Conservation (phyloP, 2,113 vertebrate species). For the Carassius auratus region DNA sequence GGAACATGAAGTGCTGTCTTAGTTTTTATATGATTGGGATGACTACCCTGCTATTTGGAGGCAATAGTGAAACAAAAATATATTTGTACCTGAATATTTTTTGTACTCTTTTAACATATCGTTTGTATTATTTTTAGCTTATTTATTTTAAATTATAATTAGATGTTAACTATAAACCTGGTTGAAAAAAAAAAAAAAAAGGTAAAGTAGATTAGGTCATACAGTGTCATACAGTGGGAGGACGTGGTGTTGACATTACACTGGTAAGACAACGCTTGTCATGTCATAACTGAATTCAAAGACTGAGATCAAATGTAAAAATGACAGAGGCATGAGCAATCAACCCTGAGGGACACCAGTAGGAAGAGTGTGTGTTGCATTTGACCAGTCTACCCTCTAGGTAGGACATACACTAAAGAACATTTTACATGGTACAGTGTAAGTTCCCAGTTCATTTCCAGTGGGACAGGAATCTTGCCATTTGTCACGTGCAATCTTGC, state of each 20-base stretch:
- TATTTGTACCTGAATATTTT: background rate
- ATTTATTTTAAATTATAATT: too few species aligned
- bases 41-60: background rate
- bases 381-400: slow-evolving; percentile 13
- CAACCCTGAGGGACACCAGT: background rate
- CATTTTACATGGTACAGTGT: background rate
- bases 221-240: background rate
- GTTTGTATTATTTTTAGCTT: background rate
- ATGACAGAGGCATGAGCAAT: background rate
- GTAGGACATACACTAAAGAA: background rate
- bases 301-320: background rate
- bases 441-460: background rate
- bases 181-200: background rate
- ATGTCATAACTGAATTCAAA: background rate
- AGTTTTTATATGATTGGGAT: background rate
- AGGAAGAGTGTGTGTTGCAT: background rate
- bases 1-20: background rate
- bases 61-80: background rate
- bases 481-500: too few species aligned
- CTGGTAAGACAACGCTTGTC: slow-evolving; percentile 23
- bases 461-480: too few species aligned
- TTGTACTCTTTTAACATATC: background rate
- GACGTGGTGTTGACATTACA: background rate
- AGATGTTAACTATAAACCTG: background rate
- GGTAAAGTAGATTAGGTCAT: background rate